A percentile compares a stretch with the other conserved stretches of the same genome.
Evolutionary conservation across 2,797 vertebrate genomes (phyloP).

Genomic region (Myripristis murdjan): DNA sequence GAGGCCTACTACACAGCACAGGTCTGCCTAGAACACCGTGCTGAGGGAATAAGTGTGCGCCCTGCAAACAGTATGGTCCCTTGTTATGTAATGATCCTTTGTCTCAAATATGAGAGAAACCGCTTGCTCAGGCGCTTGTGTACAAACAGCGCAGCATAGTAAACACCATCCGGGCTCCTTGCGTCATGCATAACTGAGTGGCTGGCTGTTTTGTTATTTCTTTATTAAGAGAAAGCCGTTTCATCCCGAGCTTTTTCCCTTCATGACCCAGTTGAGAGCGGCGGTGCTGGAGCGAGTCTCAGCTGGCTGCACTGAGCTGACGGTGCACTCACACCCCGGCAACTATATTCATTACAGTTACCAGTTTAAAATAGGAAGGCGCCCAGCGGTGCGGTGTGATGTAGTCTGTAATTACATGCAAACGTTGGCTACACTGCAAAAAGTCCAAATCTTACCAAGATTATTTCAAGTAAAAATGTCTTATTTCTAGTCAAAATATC

Average conservation of each 20-base stretch:
- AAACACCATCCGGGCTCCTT: constrained; percentile 15
- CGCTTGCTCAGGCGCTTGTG: constrained; percentile 41
- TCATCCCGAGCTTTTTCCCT: constrained; percentile 38
- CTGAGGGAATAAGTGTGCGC: neutral
- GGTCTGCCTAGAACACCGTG: neutral
- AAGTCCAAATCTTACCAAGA: no score
- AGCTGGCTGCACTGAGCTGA: constrained; percentile 56
- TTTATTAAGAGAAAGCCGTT: constrained; percentile 52
- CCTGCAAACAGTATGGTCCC: neutral
- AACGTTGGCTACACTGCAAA: constrained; percentile 29
- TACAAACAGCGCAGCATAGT: constrained; percentile 24
- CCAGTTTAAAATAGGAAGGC: constrained; percentile 40
- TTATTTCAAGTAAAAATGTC: no score
- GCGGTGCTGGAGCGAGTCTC: constrained; percentile 28
- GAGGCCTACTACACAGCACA: neutral
- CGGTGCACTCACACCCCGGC: constrained; percentile 37
- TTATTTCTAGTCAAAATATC: no score
- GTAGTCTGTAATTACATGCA: constrained; percentile 51
- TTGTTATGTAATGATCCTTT: constrained; percentile 4
- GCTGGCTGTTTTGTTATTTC: constrained; percentile 47
- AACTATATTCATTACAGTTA: constrained; percentile 36
- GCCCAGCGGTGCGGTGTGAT: constrained; percentile 36
- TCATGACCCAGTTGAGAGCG: constrained; percentile 48
- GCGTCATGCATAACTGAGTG: constrained; percentile 30
- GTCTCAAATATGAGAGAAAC: constrained; percentile 12